phyloP scores from a whole-genome alignment of 1,140 invertebrate species.

The Amphibalanus amphitrite region DNA sequence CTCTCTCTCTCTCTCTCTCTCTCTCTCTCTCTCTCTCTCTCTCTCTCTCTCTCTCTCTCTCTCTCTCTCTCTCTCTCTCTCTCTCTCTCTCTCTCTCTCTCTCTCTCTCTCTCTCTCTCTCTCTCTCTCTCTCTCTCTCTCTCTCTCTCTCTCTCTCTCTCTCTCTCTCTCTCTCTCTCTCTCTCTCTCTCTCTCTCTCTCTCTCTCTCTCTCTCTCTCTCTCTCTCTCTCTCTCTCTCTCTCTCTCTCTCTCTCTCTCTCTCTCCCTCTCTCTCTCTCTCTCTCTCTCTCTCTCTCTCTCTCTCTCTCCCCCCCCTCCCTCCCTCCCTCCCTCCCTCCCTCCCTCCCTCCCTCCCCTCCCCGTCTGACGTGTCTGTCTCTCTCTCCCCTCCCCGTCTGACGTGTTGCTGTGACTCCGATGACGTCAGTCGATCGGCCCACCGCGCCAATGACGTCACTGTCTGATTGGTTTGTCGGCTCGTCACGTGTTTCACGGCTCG shows the following conservation, averaged over 20 bases:
- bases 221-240: neutral
- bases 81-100: neutral
- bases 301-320: neutral
- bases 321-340: neutral
- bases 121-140: neutral
- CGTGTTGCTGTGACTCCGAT: too few species aligned
- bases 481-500: too few species aligned
- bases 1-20: neutral
- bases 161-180: neutral
- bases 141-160: neutral
- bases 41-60: neutral
- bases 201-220: neutral
- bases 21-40: neutral
- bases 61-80: neutral
- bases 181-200: neutral
- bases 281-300: slow-evolving; percentile 5
- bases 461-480: too few species aligned
- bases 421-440: too few species aligned
- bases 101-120: neutral
- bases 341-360: neutral
- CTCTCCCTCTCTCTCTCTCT: neutral
- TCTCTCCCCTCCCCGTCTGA: neutral
- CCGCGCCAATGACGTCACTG: too few species aligned
- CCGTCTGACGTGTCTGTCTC: neutral
- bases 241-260: slow-evolving; percentile 1